Evolutionary conservation across 1,140 invertebrate genomes (phyloP).

Genomic region (Trichomalopsis sarcophagae): DNA sequence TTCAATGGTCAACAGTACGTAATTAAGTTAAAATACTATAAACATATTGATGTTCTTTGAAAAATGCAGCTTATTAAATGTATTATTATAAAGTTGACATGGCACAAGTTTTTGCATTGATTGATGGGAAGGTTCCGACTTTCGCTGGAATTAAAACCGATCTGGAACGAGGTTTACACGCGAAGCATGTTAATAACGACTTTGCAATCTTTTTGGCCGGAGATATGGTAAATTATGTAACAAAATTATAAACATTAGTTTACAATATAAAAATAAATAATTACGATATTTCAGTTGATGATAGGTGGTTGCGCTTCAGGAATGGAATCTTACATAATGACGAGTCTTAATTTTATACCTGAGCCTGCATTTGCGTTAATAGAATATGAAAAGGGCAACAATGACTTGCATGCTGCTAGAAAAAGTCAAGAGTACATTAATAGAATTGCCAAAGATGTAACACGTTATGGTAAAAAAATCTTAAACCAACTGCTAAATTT

Average conservation of each 20-base stretch:
- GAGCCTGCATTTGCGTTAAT: constrained; percentile 70
- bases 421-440: constrained; percentile 73
- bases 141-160: constrained; percentile 85
- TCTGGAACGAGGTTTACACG: constrained; percentile 79
- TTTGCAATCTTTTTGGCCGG: constrained; percentile 79
- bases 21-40: constrained; percentile 13
- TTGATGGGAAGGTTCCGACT: constrained; percentile 79
- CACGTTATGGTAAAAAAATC: constrained; percentile 71
- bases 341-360: constrained; percentile 79
- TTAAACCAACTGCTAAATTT: neutral
- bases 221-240: constrained; percentile 63
- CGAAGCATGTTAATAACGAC: constrained; percentile 75
- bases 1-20: constrained; percentile 82
- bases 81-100: constrained; percentile 81
- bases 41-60: neutral
- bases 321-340: constrained; percentile 82
- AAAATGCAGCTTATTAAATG: neutral
- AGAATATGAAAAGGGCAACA: constrained; percentile 61
- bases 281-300: constrained; percentile 73
- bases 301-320: constrained; percentile 78
- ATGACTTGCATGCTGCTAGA: constrained; percentile 65
- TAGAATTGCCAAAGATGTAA: constrained; percentile 67
- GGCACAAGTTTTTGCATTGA: constrained; percentile 79
- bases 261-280: neutral
- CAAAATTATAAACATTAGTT: neutral